phyloP scores from a whole-genome alignment of 30 jellyfish, hydroid and myxozoan species.

The Aurelia sp. region DNA sequence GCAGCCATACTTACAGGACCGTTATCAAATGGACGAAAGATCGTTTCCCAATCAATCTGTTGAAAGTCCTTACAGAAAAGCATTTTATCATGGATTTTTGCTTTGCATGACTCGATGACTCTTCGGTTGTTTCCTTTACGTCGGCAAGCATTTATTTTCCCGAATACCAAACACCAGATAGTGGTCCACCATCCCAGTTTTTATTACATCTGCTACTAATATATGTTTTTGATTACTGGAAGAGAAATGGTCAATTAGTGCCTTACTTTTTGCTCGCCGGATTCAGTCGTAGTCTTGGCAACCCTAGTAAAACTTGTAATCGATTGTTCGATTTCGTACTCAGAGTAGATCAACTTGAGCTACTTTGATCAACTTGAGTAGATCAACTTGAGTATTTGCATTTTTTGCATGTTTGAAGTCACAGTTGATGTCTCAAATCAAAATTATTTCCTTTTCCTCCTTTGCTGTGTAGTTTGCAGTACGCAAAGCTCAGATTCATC shows the following conservation, averaged over 20 bases:
- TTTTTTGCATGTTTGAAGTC: too few relatives aligned
- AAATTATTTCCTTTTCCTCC: too few relatives aligned
- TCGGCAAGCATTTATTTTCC: not conserved
- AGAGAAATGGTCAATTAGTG: not conserved
- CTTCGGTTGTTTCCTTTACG: not conserved
- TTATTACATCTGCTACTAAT: slow-evolving; percentile 4
- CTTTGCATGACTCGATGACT: too few relatives aligned
- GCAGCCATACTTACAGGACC: not conserved
- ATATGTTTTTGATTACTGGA: not conserved
- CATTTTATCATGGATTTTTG: too few relatives aligned
- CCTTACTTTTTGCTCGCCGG: slow-evolving; percentile 28
- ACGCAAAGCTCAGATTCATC: too few relatives aligned
- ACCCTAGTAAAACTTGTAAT: not conserved
- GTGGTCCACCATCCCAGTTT: slow-evolving; percentile 18
- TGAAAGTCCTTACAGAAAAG: not conserved
- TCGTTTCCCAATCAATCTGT: not conserved
- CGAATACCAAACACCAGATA: slow-evolving; percentile 1
- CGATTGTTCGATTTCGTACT: not conserved
- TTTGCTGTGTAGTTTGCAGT: too few relatives aligned
- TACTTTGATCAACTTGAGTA: too few relatives aligned
- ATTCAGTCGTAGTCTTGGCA: slow-evolving; percentile 7
- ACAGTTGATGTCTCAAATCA: too few relatives aligned
- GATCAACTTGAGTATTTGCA: too few relatives aligned
- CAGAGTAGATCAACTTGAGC: not conserved
- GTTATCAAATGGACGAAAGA: not conserved